Conservation (phyloP, 1,140 invertebrate species). For the Saxidomus purpurata region DNA sequence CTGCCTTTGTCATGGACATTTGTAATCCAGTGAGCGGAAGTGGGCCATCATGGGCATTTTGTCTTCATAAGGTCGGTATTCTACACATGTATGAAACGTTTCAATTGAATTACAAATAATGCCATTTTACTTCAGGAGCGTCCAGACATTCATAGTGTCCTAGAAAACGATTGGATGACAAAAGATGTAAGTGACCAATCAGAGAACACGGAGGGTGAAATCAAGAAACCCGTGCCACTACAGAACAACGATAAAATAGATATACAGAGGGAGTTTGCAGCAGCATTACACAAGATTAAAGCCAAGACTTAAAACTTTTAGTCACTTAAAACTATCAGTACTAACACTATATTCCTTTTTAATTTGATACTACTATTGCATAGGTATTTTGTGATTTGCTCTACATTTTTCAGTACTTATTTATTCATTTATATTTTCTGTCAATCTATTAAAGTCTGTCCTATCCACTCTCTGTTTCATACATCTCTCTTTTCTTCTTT, state of each 20-base stretch:
- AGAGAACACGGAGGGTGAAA: slow-evolving; percentile 64
- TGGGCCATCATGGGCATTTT: no score
- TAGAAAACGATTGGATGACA: slow-evolving; percentile 76
- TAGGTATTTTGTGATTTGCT: no score
- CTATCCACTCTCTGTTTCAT: not conserved
- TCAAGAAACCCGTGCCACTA: not conserved
- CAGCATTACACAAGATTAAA: slow-evolving; percentile 46
- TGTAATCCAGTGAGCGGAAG: no score
- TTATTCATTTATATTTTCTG: no score
- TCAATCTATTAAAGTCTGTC: not conserved
- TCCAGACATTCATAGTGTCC: slow-evolving; percentile 76
- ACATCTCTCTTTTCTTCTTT: not conserved
- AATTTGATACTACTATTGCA: no score
- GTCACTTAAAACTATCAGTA: no score
- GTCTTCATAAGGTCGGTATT: no score
- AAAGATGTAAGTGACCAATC: slow-evolving; percentile 63
- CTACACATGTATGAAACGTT: no score
- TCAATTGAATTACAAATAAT: no score
- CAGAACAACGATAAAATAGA: slow-evolving; percentile 58
- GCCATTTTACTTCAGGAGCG: slow-evolving; percentile 42
- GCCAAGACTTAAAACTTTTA: slow-evolving; percentile 23
- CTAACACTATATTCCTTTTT: no score
- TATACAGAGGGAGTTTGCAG: slow-evolving; percentile 39
- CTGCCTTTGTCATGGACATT: no score
- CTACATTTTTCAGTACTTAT: no score